These are phyloP conservation scores for Helobdella robusta DNA, from an alignment of 2,888 invertebrate species.

Conservation along the genomic window DNA sequence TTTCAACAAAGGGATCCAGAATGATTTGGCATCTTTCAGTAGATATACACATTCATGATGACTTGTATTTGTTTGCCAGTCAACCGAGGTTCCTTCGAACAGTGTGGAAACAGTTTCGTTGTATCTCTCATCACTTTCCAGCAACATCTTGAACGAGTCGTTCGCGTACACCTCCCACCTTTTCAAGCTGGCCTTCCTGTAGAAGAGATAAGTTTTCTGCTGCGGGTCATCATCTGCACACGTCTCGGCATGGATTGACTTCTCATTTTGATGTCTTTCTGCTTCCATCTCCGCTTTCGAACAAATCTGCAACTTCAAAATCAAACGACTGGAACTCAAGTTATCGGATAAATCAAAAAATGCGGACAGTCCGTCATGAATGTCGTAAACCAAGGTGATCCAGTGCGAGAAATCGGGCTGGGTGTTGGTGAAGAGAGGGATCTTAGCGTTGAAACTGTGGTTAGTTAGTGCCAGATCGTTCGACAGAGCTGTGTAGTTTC, in stretches of 20 bases:
- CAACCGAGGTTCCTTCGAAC: conserved; percentile 6
- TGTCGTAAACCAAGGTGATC: conserved; percentile 18
- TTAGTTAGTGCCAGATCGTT: background rate
- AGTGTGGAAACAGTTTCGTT: background rate
- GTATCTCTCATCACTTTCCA: conserved; percentile 7
- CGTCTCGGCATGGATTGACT: background rate
- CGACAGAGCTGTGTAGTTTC: conserved; percentile 10
- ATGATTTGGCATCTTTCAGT: background rate
- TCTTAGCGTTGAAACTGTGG: conserved; percentile 10
- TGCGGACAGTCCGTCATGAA: background rate
- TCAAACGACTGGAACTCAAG: background rate
- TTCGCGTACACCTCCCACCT: conserved; percentile 15
- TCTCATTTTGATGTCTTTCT: background rate
- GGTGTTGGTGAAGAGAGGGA: background rate
- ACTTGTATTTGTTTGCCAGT: background rate
- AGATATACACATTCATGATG: conserved; percentile 10
- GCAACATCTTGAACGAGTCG: background rate
- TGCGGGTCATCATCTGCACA: background rate
- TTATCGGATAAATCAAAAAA: conserved; percentile 1
- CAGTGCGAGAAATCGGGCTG: conserved; percentile 13
- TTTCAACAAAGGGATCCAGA: conserved; percentile 19
- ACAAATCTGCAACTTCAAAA: background rate
- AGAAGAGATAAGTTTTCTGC: conserved; percentile 5
- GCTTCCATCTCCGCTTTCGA: conserved; percentile 3
- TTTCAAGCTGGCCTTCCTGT: conserved; percentile 3